Conservation (phyloP, 2,888 invertebrate species). For the Drosophila merina region DNA sequence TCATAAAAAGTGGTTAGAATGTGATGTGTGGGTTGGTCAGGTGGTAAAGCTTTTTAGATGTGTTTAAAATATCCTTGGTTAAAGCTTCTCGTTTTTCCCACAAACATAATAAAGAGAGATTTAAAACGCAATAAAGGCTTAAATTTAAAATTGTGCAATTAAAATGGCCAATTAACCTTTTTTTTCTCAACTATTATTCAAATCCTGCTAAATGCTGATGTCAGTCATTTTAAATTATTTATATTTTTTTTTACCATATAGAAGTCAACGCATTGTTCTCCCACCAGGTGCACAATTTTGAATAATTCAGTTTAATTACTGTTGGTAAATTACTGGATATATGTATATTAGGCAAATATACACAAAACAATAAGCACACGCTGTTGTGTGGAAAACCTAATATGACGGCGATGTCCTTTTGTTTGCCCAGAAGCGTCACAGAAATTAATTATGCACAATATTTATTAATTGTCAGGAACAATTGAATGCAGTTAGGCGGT, state of each 20-base stretch:
- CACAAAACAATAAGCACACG: conserved; percentile 6
- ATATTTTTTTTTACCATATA: not conserved
- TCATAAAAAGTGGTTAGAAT: conserved; percentile 59
- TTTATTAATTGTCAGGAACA: conserved; percentile 73
- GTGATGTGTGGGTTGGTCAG: conserved; percentile 33
- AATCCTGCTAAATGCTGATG: not conserved
- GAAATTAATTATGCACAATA: conserved; percentile 71
- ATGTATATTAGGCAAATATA: conserved; percentile 38
- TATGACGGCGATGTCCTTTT: conserved; percentile 49
- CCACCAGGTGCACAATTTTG: conserved; percentile 33
- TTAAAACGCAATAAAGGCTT: not conserved
- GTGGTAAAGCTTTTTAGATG: conserved; percentile 24
- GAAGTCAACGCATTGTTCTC: conserved; percentile 3
- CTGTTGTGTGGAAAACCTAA: conserved; percentile 18
- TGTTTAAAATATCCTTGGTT: conserved; percentile 50
- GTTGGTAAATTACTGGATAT: conserved; percentile 58
- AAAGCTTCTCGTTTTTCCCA: conserved; percentile 33
- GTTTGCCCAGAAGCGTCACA: conserved; percentile 60
- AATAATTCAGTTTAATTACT: conserved; percentile 61
- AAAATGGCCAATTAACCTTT: not conserved
- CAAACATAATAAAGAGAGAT: not conserved
- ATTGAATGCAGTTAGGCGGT: conserved; percentile 58
- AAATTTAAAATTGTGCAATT: not conserved
- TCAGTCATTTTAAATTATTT: conserved; percentile 2
- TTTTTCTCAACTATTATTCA: not conserved